A percentile compares a stretch with the other conserved stretches of the same genome.
phyloP scores from a whole-genome alignment of 2,888 invertebrate species.

The Acleris literana region DNA sequence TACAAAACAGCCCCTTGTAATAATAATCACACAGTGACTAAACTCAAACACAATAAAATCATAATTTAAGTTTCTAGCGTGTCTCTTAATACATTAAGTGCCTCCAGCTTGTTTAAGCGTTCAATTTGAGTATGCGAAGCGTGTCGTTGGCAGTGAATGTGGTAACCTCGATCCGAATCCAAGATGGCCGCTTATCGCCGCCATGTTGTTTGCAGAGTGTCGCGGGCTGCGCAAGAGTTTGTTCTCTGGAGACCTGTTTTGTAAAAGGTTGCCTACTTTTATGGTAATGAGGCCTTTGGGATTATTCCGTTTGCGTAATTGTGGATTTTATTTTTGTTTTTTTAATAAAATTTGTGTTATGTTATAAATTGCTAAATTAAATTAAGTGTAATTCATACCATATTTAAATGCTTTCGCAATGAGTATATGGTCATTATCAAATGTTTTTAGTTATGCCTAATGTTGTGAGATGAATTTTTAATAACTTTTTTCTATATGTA shows the following conservation, averaged over 20 bases:
- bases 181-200: slow-evolving; percentile 80
- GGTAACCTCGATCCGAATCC: slow-evolving; percentile 73
- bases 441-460: too few species aligned
- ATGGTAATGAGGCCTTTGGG: slow-evolving; percentile 69
- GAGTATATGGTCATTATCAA: too few species aligned
- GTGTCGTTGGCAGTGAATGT: slow-evolving; percentile 33
- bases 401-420: too few species aligned
- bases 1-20: slow-evolving; percentile 25
- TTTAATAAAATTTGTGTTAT: not conserved
- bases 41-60: slow-evolving; percentile 54
- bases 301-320: slow-evolving; percentile 51
- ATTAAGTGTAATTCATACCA: too few species aligned
- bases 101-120: too few species aligned
- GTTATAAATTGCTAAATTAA: not conserved
- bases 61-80: slow-evolving; percentile 73
- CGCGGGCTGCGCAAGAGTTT: slow-evolving; percentile 77
- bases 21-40: slow-evolving; percentile 35
- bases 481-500: too few species aligned
- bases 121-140: too few species aligned
- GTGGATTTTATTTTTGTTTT: slow-evolving; percentile 30
- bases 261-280: slow-evolving; percentile 64
- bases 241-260: slow-evolving; percentile 75
- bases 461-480: too few species aligned
- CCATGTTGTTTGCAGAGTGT: slow-evolving; percentile 74
- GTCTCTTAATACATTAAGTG: slow-evolving; percentile 22